Percentiles rank a stretch among this genome's conserved stretches.
Conservation (phyloP, 37 sponge, comb jelly and placozoan genomes). For the Ianthella basta region DNA sequence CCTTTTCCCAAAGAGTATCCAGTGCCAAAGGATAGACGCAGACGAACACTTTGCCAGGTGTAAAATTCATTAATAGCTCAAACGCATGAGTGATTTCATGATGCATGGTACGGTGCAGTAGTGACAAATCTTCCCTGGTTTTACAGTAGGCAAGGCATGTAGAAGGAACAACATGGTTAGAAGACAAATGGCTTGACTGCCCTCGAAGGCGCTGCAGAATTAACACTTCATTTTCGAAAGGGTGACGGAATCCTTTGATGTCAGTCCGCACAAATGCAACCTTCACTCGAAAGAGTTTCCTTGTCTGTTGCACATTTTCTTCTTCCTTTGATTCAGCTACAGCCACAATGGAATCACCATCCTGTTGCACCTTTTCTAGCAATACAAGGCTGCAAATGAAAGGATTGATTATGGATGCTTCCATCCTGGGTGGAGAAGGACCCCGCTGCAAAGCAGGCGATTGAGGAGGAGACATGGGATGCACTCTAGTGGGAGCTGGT, state of each 20-base stretch:
- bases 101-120: background rate
- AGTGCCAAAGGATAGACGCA: background rate
- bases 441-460: background rate
- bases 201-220: conserved; percentile 14
- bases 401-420: background rate
- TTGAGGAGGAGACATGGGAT: background rate
- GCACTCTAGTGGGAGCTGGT: background rate
- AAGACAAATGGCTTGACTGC: background rate
- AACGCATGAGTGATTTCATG: background rate
- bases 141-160: background rate
- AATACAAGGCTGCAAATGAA: background rate
- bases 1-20: background rate
- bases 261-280: conserved; percentile 15
- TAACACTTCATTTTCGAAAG: conserved; percentile 15
- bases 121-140: conserved; percentile 4
- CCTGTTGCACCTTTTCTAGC: background rate
- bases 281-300: background rate
- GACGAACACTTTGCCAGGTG: conserved; percentile 10
- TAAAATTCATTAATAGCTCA: background rate
- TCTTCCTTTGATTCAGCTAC: conserved; percentile 5
- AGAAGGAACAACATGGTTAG: background rate
- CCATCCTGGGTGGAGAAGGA: background rate
- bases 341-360: background rate
- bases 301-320: background rate
- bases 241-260: background rate